Evolutionary conservation across 2,113 vertebrate genomes (phyloP).

Genomic region (Cheilinus undulatus): DNA sequence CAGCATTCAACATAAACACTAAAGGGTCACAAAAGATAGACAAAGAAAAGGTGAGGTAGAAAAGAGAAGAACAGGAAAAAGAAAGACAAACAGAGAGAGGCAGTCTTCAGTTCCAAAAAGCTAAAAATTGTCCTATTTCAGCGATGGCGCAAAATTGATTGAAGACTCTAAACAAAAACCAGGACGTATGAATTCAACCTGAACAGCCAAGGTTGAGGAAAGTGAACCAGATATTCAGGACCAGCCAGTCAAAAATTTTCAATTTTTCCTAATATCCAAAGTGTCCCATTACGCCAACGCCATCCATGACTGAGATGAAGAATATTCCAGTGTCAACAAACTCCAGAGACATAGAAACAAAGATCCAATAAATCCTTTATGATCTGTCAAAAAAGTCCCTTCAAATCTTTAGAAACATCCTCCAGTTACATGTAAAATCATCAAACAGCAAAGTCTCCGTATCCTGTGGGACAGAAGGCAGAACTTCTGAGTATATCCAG

Average conservation of each 20-base stretch:
- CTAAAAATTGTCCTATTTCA: neutral
- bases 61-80: neutral
- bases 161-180: neutral
- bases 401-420: neutral
- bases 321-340: too few relatives aligned
- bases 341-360: too few relatives aligned
- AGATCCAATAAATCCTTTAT: too few relatives aligned
- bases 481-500: slow-evolving; percentile 91
- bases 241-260: too few relatives aligned
- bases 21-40: neutral
- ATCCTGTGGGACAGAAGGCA: slow-evolving; percentile 90
- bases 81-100: neutral
- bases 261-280: too few relatives aligned
- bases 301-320: too few relatives aligned
- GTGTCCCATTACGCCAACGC: too few relatives aligned
- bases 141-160: neutral
- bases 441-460: slow-evolving; percentile 93
- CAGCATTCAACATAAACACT: too few relatives aligned
- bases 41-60: slow-evolving; percentile 4
- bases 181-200: neutral
- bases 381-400: too few relatives aligned
- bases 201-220: neutral
- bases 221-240: neutral
- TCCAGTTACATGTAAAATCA: neutral
- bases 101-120: neutral